Conservation (phyloP, 2,797 vertebrate genomes). For the Apogon talboti region DNA sequence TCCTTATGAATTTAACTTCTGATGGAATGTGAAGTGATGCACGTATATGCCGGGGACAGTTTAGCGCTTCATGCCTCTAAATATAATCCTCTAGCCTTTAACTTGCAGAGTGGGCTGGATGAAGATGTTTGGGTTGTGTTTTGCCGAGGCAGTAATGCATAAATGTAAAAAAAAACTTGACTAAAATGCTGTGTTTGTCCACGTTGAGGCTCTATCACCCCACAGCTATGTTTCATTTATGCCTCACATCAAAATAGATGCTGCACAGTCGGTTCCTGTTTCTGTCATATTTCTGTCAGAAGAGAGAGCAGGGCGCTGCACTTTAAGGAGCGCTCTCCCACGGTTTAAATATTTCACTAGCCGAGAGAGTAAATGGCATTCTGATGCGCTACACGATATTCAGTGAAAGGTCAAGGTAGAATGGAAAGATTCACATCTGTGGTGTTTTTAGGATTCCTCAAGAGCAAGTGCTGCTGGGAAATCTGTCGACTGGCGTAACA, state of each 20-base stretch:
- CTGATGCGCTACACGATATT: slow-evolving; percentile 69
- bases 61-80: slow-evolving; percentile 14
- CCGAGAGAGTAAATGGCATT: slow-evolving; percentile 70
- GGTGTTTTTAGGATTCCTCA: slow-evolving; percentile 63
- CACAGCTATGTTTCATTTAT: slow-evolving; percentile 68
- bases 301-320: slow-evolving; percentile 40
- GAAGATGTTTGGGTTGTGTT: slow-evolving; percentile 19
- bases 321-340: slow-evolving; percentile 57
- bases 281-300: slow-evolving; percentile 48
- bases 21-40: slow-evolving; percentile 39
- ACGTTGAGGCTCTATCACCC: slow-evolving; percentile 15
- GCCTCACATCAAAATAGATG: slow-evolving; percentile 49
- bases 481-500: slow-evolving; percentile 61
- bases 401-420: slow-evolving; percentile 77
- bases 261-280: slow-evolving; percentile 15
- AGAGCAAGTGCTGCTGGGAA: slow-evolving; percentile 71
- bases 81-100: slow-evolving; percentile 5
- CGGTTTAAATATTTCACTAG: slow-evolving; percentile 82
- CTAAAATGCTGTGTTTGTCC: slow-evolving; percentile 50
- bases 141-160: slow-evolving; percentile 34
- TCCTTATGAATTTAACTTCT: slow-evolving; percentile 28
- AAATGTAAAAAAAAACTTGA: slow-evolving; percentile 29
- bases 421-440: slow-evolving; percentile 75
- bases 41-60: slow-evolving; percentile 30
- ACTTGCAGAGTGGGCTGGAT: slow-evolving; percentile 10